These are phyloP conservation scores for Trichoplusia ni DNA, from an alignment of 1,140 invertebrate species.

Conservation along the genomic window DNA sequence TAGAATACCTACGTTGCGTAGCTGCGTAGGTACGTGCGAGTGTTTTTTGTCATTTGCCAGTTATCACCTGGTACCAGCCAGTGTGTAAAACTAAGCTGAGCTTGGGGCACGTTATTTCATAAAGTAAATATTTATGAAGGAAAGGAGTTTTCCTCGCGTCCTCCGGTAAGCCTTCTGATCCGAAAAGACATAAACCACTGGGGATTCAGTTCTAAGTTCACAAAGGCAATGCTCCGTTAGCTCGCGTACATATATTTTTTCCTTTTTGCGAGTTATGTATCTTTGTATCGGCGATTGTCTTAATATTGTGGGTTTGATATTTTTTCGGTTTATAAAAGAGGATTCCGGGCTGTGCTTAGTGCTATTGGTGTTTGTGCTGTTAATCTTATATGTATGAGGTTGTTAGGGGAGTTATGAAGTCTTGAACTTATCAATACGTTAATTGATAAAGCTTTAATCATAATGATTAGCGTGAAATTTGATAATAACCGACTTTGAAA, in stretches of 20 bases:
- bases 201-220: slow-evolving; percentile 77
- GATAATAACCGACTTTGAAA: too few species aligned
- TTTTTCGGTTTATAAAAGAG: too few species aligned
- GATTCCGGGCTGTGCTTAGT: neutral
- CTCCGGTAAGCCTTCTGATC: slow-evolving; percentile 75
- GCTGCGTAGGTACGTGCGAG: slow-evolving; percentile 44
- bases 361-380: neutral
- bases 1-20: too few species aligned
- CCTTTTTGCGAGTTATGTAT: slow-evolving; percentile 3
- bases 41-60: slow-evolving; percentile 68
- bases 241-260: slow-evolving; percentile 19
- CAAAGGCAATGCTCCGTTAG: slow-evolving; percentile 63
- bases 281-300: slow-evolving; percentile 22
- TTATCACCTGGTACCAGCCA: slow-evolving; percentile 71
- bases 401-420: too few species aligned
- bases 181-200: slow-evolving; percentile 78
- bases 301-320: slow-evolving; percentile 9
- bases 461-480: too few species aligned
- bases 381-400: neutral
- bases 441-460: too few species aligned
- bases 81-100: slow-evolving; percentile 69
- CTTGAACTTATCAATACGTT: too few species aligned
- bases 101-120: slow-evolving; percentile 76
- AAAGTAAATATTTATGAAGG: slow-evolving; percentile 81
- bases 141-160: slow-evolving; percentile 70